These are phyloP conservation scores for Bolinopsis microptera DNA, from an alignment of 37 sponge, comb jelly and placozoan species.

Conservation along the genomic window DNA sequence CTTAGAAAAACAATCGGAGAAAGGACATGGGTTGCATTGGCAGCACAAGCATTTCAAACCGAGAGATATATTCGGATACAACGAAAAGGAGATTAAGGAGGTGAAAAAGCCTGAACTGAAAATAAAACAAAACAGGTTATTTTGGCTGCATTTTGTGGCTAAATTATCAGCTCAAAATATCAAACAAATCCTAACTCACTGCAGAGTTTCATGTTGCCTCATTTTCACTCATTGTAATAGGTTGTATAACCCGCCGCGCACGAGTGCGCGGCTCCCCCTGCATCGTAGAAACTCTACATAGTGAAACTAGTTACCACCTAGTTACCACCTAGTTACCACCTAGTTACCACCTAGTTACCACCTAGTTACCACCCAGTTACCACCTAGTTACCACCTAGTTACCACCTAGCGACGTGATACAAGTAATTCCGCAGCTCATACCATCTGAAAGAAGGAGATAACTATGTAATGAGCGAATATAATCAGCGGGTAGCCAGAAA, in stretches of 20 bases:
- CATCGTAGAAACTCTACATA: too few species aligned
- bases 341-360: too few species aligned
- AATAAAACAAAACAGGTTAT: not conserved
- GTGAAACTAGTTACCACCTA: too few species aligned
- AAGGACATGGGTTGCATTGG: not conserved
- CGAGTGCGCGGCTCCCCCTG: too few species aligned
- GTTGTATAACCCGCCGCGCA: too few species aligned
- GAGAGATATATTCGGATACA: not conserved
- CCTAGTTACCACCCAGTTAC: too few species aligned
- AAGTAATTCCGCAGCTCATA: too few species aligned
- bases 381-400: too few species aligned
- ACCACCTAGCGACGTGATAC: too few species aligned
- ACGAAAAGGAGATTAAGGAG: not conserved
- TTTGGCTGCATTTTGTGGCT: not conserved
- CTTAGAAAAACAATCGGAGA: not conserved
- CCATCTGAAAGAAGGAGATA: not conserved
- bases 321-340: too few species aligned
- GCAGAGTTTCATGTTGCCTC: too few species aligned
- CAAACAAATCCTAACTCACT: not conserved
- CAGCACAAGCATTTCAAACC: slow-evolving; percentile 20
- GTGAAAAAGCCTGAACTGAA: not conserved
- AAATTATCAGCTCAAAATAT: not conserved
- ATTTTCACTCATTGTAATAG: too few species aligned
- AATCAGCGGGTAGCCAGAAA: not conserved
- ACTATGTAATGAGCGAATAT: not conserved